Conservation (phyloP, 2,113 vertebrate genomes). For the Chaetorhynchus papuensis region DNA sequence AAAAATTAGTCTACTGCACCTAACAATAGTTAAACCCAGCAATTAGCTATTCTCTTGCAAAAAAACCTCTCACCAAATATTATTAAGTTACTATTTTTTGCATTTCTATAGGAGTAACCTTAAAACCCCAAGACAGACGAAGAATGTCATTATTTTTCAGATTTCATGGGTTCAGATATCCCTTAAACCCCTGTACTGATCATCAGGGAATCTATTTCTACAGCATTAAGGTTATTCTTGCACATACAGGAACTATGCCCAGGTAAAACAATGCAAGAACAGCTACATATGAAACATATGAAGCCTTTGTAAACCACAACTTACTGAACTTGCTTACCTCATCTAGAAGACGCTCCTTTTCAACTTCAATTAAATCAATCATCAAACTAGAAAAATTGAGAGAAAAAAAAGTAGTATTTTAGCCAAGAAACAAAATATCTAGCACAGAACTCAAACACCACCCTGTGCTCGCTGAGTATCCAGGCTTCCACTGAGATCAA, state of each 20-base stretch:
- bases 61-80: background rate
- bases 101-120: background rate
- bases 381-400: conserved; percentile 69
- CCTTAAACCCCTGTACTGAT: background rate
- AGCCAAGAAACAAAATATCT: background rate
- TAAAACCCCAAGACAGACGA: background rate
- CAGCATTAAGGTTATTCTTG: background rate
- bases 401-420: conserved; percentile 3
- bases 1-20: background rate
- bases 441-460: background rate
- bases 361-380: conserved; percentile 82
- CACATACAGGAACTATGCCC: background rate
- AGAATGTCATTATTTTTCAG: background rate
- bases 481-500: background rate
- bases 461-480: background rate
- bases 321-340: conserved; percentile 74
- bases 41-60: background rate
- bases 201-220: background rate
- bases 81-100: background rate
- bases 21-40: background rate
- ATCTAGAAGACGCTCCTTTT: conserved; percentile 86
- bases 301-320: background rate
- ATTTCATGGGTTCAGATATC: background rate
- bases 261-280: background rate
- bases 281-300: background rate